Evolutionary conservation across 1,140 invertebrate species (phyloP), one percentile per base, ranked within the genome.

Genomic region (Anoplophora glabripennis): DNA sequence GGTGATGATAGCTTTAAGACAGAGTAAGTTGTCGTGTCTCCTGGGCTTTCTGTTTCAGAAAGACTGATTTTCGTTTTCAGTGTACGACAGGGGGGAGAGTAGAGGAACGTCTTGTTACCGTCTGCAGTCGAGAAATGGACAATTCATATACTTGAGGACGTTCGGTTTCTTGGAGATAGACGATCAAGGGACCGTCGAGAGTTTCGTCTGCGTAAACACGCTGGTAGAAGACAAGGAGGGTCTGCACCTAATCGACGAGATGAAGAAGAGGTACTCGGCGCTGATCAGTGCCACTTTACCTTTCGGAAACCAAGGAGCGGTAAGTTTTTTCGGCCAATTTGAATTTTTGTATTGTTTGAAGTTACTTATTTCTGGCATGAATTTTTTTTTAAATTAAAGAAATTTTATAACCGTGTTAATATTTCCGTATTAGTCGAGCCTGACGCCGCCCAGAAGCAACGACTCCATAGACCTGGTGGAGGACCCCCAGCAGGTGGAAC

Each of bases 161-260:
- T 81, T 85, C 38, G 92, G 92, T 3, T 88, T 82, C 59, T 76
- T 94, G 3, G 90, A 93, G 64, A 83, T 88, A 15, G 86, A 92
- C 60, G 79, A 79, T 17, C 84, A 86, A 0, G 84, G 88, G 53
- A 82, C 83, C 40, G 86, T 92, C 0, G 85, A 86, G 57, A 90
- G 88, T 12, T 93, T 94, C 67, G 82, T 93, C 9, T 94, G 92
- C 70, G 83, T 91, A 47, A 94, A 93, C 71, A 89, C 88, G 0
- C 77, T 92, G n/a, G 80, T 93, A 0, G 77, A 81, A 33, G 83
- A 89, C 64, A 79, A 84, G 41, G 88, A 90, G 69, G 89, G 89
- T 14, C 79, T 81, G 52, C 73, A 81, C 7, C 75, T 87, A 0
- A 84, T 89, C 0, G 77, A 80, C 47, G 79, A 89, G 53, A 90